phyloP scores from a whole-genome alignment of 2,888 invertebrate species.

The Gisinianus flammeolus region DNA sequence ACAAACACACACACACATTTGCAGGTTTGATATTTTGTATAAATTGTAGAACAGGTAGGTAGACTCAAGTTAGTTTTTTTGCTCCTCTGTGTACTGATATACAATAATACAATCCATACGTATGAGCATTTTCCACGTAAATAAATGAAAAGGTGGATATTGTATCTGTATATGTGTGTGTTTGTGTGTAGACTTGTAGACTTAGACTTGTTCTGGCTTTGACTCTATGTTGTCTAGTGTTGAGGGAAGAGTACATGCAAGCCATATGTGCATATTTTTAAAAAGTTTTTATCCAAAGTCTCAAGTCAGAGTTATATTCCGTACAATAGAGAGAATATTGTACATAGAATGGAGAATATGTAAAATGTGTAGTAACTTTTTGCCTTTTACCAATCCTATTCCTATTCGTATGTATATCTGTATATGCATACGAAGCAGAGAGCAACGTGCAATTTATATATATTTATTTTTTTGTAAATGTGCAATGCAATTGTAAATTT shows the following conservation, averaged over 20 bases:
- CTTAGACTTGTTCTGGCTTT: no score
- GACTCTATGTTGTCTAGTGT: background rate
- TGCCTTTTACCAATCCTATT: no score
- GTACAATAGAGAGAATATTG: no score
- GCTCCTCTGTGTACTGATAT: background rate
- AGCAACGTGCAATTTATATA: background rate
- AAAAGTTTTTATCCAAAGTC: background rate
- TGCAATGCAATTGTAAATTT: constrained; percentile 16
- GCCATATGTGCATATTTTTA: constrained; percentile 1
- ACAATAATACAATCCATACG: no score
- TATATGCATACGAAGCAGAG: background rate
- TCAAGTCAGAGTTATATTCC: background rate
- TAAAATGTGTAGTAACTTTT: no score
- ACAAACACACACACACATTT: no score
- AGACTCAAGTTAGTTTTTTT: background rate
- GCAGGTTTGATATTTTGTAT: no score
- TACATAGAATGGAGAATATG: background rate
- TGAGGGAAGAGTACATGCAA: background rate
- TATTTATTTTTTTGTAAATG: constrained; percentile 6
- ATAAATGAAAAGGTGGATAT: no score
- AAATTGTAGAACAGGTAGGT: background rate
- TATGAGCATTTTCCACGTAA: no score
- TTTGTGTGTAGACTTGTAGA: no score
- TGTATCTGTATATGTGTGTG: no score
- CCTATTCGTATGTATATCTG: background rate